Base-by-base conservation (phyloP, 2,888 invertebrate species). In the Pachymerium ferrugineum region DNA sequence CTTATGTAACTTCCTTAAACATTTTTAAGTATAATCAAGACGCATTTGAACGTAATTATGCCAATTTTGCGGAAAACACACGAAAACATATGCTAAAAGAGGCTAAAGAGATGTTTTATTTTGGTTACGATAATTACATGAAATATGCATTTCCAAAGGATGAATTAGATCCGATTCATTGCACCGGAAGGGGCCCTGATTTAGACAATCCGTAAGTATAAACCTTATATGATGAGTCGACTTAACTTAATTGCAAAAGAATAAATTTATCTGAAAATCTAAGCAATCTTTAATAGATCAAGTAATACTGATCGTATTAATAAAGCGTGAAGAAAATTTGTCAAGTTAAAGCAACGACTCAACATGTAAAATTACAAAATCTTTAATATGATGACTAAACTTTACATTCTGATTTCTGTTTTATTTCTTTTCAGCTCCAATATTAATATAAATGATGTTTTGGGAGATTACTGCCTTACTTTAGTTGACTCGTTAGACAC, bases 391-490 rank as follows among this genome's bases (percentile, higher is more conserved):
- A 35, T 35, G 35, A 35, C 8, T 14, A 35, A 35, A 35, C 14
- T 35, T 35, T 10, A 8, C 8, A 35, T 35, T 10, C 14, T 10
- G 35, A 35, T 14, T 62, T 62, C 19, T 14, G 10, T 73, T 31
- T 72, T 67, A 62, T 73, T 76, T 74, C 74, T 30, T 81, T 83
- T 76, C 79, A 87, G 87, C 75, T 84, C 85, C 74, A 88, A 88
- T 79, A 87, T 88, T 76, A 88, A 88, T 79, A 88, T 88, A 74
- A 88, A 88, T 81, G 88, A 88, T 82, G 87, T 86, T 8, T 82
- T 88, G 3, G 88, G 88, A 47, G 87, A 88, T 79, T 88, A 86
- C 80, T 85, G 86, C 47, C 81, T 88, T 42, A 87, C 87, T 3
- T 80, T 88, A 72, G 83, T 88, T 31, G 88, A 88, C 80, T 81